Evolutionary conservation across 2,888 invertebrate species (phyloP).

Genomic region (Caenorhabditis wallacei): DNA sequence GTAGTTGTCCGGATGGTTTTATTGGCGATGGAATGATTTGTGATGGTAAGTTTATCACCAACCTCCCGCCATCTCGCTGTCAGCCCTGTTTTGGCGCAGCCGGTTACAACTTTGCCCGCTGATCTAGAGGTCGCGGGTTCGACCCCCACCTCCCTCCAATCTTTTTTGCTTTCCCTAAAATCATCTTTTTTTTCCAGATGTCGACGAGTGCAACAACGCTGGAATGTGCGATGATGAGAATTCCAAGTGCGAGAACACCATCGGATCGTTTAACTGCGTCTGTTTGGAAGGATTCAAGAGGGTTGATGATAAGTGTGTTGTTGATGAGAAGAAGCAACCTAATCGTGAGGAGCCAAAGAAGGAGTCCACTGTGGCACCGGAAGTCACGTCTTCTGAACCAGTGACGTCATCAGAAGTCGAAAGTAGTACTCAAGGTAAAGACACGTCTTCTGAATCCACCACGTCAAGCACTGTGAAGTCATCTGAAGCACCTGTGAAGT

Average conservation of each 20-base stretch:
- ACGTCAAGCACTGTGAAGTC: constrained; percentile 5
- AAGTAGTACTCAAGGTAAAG: constrained; percentile 17
- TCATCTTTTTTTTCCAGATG: constrained; percentile 68
- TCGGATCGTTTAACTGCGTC: constrained; percentile 88
- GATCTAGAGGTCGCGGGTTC: background rate
- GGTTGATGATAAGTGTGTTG: constrained; percentile 61
- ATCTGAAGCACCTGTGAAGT: background rate
- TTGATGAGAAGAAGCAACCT: constrained; percentile 33
- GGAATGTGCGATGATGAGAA: constrained; percentile 75
- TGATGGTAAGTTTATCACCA: constrained; percentile 74
- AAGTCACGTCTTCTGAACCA: constrained; percentile 10
- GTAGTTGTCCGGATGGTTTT: constrained; percentile 91
- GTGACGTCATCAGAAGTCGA: constrained; percentile 2
- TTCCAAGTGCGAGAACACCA: constrained; percentile 88
- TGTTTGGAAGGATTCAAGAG: constrained; percentile 75
- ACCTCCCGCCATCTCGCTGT: too few relatives aligned
- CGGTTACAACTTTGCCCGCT: background rate
- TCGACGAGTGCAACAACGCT: constrained; percentile 80
- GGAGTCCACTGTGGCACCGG: constrained; percentile 10
- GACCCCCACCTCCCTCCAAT: background rate
- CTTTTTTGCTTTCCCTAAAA: background rate
- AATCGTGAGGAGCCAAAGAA: constrained; percentile 34
- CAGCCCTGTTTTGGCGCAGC: background rate
- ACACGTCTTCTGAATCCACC: background rate
- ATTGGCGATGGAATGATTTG: constrained; percentile 88